Base-by-base conservation (phyloP, 2,888 invertebrate genomes). In the Holacanthella duospinosa region DNA sequence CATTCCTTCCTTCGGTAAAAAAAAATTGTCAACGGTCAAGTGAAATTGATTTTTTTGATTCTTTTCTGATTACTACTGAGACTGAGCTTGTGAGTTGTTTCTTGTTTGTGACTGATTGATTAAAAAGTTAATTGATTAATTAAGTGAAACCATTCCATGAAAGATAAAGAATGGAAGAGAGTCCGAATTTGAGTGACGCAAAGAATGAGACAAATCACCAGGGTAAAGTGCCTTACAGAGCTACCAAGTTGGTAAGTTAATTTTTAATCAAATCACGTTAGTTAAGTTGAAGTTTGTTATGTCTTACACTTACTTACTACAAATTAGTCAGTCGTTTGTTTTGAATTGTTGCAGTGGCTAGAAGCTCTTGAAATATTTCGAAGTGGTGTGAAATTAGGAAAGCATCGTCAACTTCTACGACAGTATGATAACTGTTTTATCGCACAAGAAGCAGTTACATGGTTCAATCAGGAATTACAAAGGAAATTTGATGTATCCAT, bases 281-380 rank as follows among this genome's bases (percentile, higher is more conserved):
- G 21, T 48, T 4, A 9, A 48, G 19, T 21, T 4, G 12, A n/a
- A 16, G n/a, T 48, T 9, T 21, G 12, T 16, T 48, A 48, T 16
- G n/a, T n/a, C n/a, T n/a, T n/a, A n/a, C 48, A n/a, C 4, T 4
- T 21, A 9, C 6, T n/a, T 4, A 48, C 21, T 48, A n/a, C 48
- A 6, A 36, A 36, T 36, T 9, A 48, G 48, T 9, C 4, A 48
- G 4, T 48, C 21, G n/a, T 48, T n/a, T 48, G 6, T 48, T 4
- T 48, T n/a, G 21, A 16, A 21, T 48, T 48, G 24, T 60, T 59
- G 1, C 59, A 71, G 71, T 71, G 71, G 71, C 53, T 70, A 60
- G 68, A 70, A 58, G 66, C 70, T 19, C 68, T 71, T 16, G 71
- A 68, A 2, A 68, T 68, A 19, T 71, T 71, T 54, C 62, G 70